A percentile compares a stretch with the other conserved stretches of the same genome.
Conservation (phyloP, 2,888 invertebrate genomes). For the Luffia ferchaultella region DNA sequence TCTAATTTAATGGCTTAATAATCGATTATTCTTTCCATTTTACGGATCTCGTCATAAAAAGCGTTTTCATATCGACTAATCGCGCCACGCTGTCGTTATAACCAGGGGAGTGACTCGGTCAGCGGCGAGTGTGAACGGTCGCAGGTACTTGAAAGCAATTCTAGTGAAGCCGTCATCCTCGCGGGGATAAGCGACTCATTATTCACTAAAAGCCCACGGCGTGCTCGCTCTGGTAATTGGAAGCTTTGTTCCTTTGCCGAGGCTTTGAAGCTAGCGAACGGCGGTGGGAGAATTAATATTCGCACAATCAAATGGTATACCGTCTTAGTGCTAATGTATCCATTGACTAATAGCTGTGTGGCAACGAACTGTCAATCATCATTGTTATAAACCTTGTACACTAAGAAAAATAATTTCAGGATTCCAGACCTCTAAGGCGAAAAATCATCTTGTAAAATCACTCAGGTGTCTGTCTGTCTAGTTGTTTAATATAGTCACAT, state of each 20-base stretch:
- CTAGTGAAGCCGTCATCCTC: constrained; percentile 49
- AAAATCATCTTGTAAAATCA: no score
- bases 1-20: no score
- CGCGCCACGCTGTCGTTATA: no score
- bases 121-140: constrained; percentile 37
- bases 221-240: constrained; percentile 59
- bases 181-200: constrained; percentile 59
- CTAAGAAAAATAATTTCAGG: no score
- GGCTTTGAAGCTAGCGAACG: constrained; percentile 48
- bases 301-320: constrained; percentile 37
- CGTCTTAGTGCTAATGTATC: background rate
- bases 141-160: constrained; percentile 42
- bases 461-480: no score
- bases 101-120: no score
- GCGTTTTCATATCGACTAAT: no score
- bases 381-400: no score
- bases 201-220: constrained; percentile 64
- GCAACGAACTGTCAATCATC: background rate
- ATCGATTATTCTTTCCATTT: no score
- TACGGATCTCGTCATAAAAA: no score
- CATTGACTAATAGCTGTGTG: background rate
- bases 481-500: no score
- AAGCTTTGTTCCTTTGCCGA: constrained; percentile 59
- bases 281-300: constrained; percentile 48
- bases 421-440: constrained; percentile 6